A percentile compares a stretch with the other conserved stretches of the same genome.
phyloP scores from a whole-genome alignment of 2,113 vertebrate species.

The Hydropotes inermis region DNA sequence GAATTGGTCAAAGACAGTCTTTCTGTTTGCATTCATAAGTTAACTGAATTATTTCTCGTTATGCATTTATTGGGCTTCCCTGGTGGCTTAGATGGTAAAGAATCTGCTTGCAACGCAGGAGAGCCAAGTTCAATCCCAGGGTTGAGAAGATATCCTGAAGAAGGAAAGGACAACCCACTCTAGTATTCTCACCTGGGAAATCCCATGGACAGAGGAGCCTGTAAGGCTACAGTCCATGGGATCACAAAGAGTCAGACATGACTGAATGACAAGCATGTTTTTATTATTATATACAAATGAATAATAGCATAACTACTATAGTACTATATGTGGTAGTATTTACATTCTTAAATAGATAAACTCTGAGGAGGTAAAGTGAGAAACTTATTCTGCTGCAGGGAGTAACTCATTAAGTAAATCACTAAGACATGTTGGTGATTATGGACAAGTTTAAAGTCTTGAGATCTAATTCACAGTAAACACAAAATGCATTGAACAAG shows the following conservation, averaged over 20 bases:
- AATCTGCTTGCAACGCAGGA: not conserved
- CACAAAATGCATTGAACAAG: not conserved
- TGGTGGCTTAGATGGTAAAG: not conserved
- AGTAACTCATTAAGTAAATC: not conserved
- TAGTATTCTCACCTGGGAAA: not conserved
- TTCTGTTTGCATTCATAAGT: not conserved
- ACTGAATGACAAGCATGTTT: not conserved
- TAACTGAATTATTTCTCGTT: not conserved
- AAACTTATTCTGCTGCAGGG: not conserved
- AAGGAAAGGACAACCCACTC: not conserved
- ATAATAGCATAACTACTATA: not conserved
- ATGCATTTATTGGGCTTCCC: not conserved
- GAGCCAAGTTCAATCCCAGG: not conserved
- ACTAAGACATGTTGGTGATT: not conserved
- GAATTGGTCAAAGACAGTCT: not conserved
- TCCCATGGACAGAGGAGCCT: not conserved
- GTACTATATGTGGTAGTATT: not conserved
- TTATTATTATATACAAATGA: not conserved
- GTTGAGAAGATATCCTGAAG: not conserved
- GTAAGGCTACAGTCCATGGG: not conserved
- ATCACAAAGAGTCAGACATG: not conserved
- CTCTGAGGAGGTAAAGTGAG: not conserved
- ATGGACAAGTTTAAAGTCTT: not conserved
- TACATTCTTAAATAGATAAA: not conserved
- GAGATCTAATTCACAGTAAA: conserved; percentile 24